These are phyloP conservation scores for Noctilio leporinus DNA, from an alignment of 2,113 vertebrate species.

Conservation along the genomic window DNA sequence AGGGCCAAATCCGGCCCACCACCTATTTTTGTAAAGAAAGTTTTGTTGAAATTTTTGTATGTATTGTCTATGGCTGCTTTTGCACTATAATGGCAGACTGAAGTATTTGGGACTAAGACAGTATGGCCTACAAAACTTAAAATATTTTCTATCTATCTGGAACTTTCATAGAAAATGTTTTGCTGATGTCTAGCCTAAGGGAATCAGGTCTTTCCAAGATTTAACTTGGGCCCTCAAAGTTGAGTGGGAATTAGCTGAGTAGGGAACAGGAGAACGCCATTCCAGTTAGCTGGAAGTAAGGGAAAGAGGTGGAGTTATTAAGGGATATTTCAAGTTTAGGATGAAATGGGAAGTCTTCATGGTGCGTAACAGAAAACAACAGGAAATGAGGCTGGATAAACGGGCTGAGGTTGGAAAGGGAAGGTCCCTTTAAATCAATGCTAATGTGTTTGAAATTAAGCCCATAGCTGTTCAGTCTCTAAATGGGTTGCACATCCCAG, in stretches of 20 bases:
- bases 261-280: background rate
- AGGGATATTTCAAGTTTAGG: background rate
- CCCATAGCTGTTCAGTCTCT: background rate
- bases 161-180: conserved; percentile 2
- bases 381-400: background rate
- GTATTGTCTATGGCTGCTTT: background rate
- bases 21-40: background rate
- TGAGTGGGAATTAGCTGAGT: background rate
- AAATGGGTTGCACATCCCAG: background rate
- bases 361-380: background rate
- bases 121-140: background rate
- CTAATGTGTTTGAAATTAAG: background rate
- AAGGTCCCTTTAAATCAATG: background rate
- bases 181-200: background rate
- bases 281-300: background rate
- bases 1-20: background rate
- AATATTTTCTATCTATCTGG: background rate
- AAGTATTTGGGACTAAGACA: background rate
- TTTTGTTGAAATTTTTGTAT: background rate
- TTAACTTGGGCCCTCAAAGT: background rate
- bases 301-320: background rate
- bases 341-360: background rate
- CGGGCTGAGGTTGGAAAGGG: background rate
- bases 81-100: background rate
- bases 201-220: background rate